A percentile compares a stretch with the other conserved stretches of the same genome.
These are phyloP conservation scores for Rhopalosiphum padi DNA, from an alignment of 1,140 invertebrate genomes.

Conservation along the genomic window DNA sequence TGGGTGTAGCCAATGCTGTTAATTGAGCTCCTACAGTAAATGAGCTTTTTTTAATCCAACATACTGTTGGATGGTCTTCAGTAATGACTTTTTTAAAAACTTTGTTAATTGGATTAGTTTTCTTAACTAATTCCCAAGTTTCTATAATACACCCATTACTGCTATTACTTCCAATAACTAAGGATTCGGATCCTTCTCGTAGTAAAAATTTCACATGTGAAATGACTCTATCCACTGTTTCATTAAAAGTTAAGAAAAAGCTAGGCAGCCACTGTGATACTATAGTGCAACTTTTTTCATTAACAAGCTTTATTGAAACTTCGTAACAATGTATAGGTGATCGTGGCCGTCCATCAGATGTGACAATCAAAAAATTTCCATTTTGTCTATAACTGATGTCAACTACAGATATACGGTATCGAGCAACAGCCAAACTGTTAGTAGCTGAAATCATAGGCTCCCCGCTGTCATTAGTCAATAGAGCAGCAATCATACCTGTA, in stretches of 20 bases:
- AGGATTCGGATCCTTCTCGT: slow-evolving; percentile 80
- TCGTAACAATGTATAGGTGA: slow-evolving; percentile 59
- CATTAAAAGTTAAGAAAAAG: slow-evolving; percentile 68
- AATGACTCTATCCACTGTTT: slow-evolving; percentile 58
- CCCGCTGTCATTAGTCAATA: slow-evolving; percentile 64
- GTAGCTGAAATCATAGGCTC: slow-evolving; percentile 65
- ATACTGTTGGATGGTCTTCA: slow-evolving; percentile 47
- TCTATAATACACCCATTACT: slow-evolving; percentile 75
- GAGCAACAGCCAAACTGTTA: slow-evolving; percentile 76
- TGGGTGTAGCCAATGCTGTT: slow-evolving; percentile 47
- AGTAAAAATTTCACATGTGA: slow-evolving; percentile 76
- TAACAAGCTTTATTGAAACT: slow-evolving; percentile 69
- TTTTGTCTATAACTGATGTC: slow-evolving; percentile 79
- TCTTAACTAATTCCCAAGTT: slow-evolving; percentile 86
- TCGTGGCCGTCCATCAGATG: slow-evolving; percentile 71
- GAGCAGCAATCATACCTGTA: slow-evolving; percentile 80
- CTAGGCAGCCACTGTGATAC: slow-evolving; percentile 79
- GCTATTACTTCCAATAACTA: slow-evolving; percentile 75
- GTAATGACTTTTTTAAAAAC: slow-evolving; percentile 53
- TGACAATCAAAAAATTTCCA: slow-evolving; percentile 82
- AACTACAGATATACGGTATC: slow-evolving; percentile 77
- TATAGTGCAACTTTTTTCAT: slow-evolving; percentile 68
- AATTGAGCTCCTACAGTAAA: slow-evolving; percentile 48
- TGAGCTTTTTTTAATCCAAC: slow-evolving; percentile 54
- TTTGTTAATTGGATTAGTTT: slow-evolving; percentile 62